Conservation (phyloP, 2,113 vertebrate genomes). For the Panurus biarmicus region DNA sequence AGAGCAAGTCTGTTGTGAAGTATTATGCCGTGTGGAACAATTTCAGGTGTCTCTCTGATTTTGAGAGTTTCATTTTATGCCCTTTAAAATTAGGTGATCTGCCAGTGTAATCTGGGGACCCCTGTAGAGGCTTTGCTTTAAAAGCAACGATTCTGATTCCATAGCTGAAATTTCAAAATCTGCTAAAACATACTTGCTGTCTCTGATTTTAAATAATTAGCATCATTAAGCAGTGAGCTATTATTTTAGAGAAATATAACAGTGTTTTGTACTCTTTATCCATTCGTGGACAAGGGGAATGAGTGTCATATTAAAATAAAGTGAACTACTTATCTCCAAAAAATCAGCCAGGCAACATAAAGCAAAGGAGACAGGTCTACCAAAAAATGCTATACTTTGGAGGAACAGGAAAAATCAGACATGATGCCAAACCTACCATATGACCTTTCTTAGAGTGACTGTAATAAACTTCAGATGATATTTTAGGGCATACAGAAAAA, state of each 20-base stretch:
- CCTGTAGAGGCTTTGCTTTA: neutral
- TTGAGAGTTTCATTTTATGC: neutral
- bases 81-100: neutral
- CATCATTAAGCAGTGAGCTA: neutral
- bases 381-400: neutral
- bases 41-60: neutral
- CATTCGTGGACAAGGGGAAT: neutral
- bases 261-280: neutral
- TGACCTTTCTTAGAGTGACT: neutral
- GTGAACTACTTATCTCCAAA: neutral
- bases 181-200: neutral
- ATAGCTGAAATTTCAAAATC: neutral
- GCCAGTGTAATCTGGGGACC: neutral
- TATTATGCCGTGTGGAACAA: neutral
- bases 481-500: slow-evolving; percentile 17
- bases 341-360: neutral
- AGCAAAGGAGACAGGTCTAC: neutral
- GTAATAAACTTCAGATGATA: slow-evolving; percentile 31
- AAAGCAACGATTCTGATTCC: neutral
- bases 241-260: neutral
- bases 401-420: neutral
- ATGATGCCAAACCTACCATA: neutral
- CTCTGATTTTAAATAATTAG: neutral
- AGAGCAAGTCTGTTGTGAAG: neutral
- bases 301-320: neutral